Evolutionary conservation across 2,113 vertebrate species (phyloP), one percentile per base, ranked within the genome.

Genomic region (Lonchura striata): DNA sequence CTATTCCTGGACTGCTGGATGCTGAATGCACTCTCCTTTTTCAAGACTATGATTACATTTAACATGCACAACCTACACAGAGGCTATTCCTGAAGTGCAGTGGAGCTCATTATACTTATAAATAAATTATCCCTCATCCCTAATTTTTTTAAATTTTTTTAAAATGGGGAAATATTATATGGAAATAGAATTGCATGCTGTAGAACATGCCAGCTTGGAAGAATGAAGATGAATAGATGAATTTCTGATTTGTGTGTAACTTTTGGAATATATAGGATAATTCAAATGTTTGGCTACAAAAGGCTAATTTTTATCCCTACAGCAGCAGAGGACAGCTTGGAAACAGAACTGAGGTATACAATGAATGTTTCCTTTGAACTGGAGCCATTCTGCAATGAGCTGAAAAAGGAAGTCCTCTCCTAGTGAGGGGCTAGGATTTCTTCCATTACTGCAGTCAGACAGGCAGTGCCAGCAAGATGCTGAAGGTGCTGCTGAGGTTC

Each of bases 1-100:
- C n/a, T 33, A 8, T 56, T 52, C 2, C 23, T 61, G 33, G 27
- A 30, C 23, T 78, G 37, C 15, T 12, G 11, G 80, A 70, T 28
- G 9, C 16, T 84, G 54, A 70, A 50, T 39, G 35, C 33, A 37
- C 15, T 69, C 37, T 59, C 9, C 23, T 70, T 90, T 69, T 78
- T 33, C 46, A 61, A 56, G 41, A 22, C 7, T 35, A 30, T 27
- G 15, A 17, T 33, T 60, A 10, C 25, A 46, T 82, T 90, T 88
- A 44, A 53, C 9, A 46, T 4, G 25, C 15, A 41, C 17, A 57
- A 41, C 6, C 25, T 44, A 31, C 28, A 13, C 0, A 0, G 12
- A 72, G 6, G 15, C 63, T 33, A 13, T 19, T 72, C 22, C 46
- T 12, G 4, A 90, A 70, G 65, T 41, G 27, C 18, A 47, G 30